Conservation (phyloP, 2,113 vertebrate species). For the Nansenia antarctica region DNA sequence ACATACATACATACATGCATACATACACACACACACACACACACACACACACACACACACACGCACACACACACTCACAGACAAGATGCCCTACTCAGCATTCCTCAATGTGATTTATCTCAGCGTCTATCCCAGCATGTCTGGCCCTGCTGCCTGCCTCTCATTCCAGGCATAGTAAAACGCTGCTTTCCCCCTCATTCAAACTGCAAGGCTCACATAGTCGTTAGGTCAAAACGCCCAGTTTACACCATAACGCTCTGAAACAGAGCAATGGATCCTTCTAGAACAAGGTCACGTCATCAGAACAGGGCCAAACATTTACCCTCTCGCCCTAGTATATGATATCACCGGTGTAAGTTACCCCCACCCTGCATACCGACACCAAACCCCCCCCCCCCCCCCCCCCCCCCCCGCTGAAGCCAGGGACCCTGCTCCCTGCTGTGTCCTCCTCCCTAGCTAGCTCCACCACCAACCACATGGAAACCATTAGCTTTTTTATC, state of each 20-base stretch:
- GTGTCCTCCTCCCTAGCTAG: neutral
- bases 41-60: neutral
- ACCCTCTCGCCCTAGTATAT: constrained; percentile 1
- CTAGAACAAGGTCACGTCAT: constrained; percentile 15
- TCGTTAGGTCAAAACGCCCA: constrained; percentile 3
- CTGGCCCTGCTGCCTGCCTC: constrained; percentile 15
- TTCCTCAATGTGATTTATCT: neutral
- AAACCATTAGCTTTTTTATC: neutral
- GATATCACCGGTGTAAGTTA: constrained; percentile 2
- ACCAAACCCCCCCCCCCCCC: too few relatives aligned
- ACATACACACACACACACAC: neutral
- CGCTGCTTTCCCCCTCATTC: neutral
- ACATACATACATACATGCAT: neutral
- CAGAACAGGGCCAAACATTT: neutral
- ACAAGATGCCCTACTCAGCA: neutral
- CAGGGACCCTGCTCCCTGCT: neutral
- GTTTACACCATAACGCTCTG: neutral
- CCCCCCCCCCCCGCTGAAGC: constrained; percentile 5
- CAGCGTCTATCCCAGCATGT: neutral
- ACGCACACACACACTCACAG: too few relatives aligned
- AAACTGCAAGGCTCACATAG: constrained; percentile 11
- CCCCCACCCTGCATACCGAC: too few relatives aligned
- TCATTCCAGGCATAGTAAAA: constrained; percentile 30
- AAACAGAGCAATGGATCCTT: constrained; percentile 13
- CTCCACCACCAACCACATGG: constrained; percentile 9